Evolutionary conservation across 2,888 invertebrate species (phyloP), one percentile per base, ranked within the genome.

Genomic region (Resseliella maxima): DNA sequence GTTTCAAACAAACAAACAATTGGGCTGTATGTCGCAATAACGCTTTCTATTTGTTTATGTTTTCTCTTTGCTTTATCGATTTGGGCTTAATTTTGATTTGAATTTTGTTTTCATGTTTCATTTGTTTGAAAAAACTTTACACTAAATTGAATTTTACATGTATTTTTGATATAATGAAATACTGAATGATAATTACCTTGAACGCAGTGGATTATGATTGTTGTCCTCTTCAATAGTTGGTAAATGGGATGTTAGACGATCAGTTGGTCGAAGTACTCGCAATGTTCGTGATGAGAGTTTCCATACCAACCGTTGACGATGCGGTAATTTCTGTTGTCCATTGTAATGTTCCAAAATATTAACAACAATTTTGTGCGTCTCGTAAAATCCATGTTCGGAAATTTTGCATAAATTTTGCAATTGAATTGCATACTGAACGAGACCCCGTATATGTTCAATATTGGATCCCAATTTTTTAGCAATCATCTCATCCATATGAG

Each of bases 231-330:
- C 94, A 88, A 95, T 95, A 88, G 94, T 95, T 54, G 95, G 95
- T 89, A 95, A 92, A 87, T 94, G 92, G 0, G 94, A 94, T 38
- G 94, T 94, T 87, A 95, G 93, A 87, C 94, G 94, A 90, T 95
- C 95, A 81, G 95, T 95, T 27, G 95, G 95, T 64, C 95, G 93
- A 86, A 95, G 92, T 88, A 95, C 93, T 90, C 95, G 92, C 87
- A 90, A 86, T 59, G 95, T 96, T 86, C 96, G 92, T 87, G 94
- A 94, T 15, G 95, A 95, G 87, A 96, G 92, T 87, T 94, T 92
- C 96, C 96, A 96, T 88, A 95, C 94, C 88, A 96, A 93, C 86
- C 95, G 93, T 91, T 96, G 95, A 8, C 94, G 92, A 89, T 94
- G 93, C 41, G 93, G 93, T 88, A 94, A 92, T 92, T 95, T 92